phyloP scores from a whole-genome alignment of 2,797 vertebrate species.

The Pseudomugil gertrudae region DNA sequence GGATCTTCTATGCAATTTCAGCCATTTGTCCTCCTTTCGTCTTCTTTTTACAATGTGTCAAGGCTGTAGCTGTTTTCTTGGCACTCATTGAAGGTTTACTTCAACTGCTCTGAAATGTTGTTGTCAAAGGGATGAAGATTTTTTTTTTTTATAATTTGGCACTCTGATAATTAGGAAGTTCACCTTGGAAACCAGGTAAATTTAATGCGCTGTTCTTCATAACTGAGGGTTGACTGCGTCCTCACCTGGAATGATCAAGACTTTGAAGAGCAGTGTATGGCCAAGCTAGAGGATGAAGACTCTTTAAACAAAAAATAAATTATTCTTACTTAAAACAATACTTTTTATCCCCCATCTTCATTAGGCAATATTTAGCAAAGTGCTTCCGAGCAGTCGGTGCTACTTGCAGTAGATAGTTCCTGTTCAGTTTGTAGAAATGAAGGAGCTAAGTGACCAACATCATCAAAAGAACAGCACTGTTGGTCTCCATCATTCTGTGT shows the following conservation, averaged over 20 bases:
- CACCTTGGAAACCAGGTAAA: neutral
- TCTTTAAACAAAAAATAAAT: neutral
- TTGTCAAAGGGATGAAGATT: constrained; percentile 14
- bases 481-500: too few relatives aligned
- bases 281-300: neutral
- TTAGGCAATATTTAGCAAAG: neutral
- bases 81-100: constrained; percentile 7
- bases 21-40: constrained; percentile 4
- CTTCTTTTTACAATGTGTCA: neutral
- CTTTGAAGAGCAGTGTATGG: neutral
- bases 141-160: constrained; percentile 12
- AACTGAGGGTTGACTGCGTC: neutral
- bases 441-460: neutral
- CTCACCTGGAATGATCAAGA: neutral
- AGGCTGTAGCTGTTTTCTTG: constrained; percentile 5
- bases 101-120: constrained; percentile 20
- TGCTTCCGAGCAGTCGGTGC: neutral
- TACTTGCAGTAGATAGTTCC: neutral
- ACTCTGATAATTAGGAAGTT: neutral
- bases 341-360: neutral
- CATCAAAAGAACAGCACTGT: too few relatives aligned
- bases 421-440: neutral
- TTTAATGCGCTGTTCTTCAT: too few relatives aligned
- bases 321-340: neutral
- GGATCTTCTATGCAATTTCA: constrained; percentile 10